Base-by-base conservation (phyloP, 2,888 invertebrate species). In the Pterostichus madidus region DNA sequence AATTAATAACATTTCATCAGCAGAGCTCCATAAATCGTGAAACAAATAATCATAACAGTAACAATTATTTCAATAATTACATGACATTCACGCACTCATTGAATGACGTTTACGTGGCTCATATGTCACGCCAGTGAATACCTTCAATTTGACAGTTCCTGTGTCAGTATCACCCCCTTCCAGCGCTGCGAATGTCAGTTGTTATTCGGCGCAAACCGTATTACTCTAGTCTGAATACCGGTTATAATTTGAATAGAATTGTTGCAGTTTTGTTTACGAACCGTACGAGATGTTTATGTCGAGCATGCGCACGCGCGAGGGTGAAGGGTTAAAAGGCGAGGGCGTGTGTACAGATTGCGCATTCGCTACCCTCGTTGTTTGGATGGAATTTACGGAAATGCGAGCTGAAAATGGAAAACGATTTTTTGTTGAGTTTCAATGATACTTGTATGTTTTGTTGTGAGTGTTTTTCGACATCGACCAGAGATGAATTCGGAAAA, bases 201-300 rank as follows among this genome's bases (percentile, higher is more conserved):
- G 11, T 52, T 35, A 24, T 31, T 52, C 75, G 24, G n/a, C 52
- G 24, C 32, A 52, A 76, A 76, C 53, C 5, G 31, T 53, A 76
- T 76, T 76, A 76, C 46, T 76, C 8, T 52, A 13, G n/a, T 31
- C 75, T 52, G 75, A 76, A 76, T 76, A 52, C 52, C 15, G 53
- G 75, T 76, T 76, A 76, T 76, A 52, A 76, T 76, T 76, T 76
- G 52, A 76, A 76, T 76, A 52, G 46, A 73, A 75, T 75, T 75
- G 75, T 75, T 75, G 44, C 75, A 75, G 24, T 75, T 75, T 75
- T 75, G 75, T 75, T 75, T 75, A 75, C 31, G 75, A 73, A 2
- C 6, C 52, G 52, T 52, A 10, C 13, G 13, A 52, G 13, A 52
- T 52, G n/a, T 52, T 10, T 2, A 6, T 39, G 39, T 8, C 10